phyloP scores from a whole-genome alignment of 64 coral and sea anemone genomes.

The Montipora efflorescens region DNA sequence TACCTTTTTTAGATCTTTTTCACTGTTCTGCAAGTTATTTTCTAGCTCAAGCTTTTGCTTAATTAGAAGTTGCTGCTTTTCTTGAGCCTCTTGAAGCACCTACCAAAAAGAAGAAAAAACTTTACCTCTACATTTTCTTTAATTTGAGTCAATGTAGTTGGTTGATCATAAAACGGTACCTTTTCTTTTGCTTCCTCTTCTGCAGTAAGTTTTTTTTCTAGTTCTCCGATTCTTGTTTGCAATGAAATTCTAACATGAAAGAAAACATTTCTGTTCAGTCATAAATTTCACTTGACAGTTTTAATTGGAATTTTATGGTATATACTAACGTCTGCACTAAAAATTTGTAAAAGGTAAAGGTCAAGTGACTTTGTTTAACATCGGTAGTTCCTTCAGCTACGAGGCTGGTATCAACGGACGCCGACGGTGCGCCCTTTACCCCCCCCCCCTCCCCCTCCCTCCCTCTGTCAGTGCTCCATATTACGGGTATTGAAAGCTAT shows the following conservation, averaged over 20 bases:
- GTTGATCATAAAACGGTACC: slow-evolving; percentile 5
- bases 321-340: too few relatives aligned
- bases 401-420: too few relatives aligned
- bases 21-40: slow-evolving; percentile 68
- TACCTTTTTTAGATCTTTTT: slow-evolving; percentile 85
- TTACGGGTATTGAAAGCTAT: too few relatives aligned
- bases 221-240: slow-evolving; percentile 65
- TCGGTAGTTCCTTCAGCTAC: too few relatives aligned
- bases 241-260: slow-evolving; percentile 23
- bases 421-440: too few relatives aligned
- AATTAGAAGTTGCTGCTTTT: slow-evolving; percentile 89
- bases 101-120: neutral
- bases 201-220: slow-evolving; percentile 48
- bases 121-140: too few relatives aligned
- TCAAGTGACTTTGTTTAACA: too few relatives aligned
- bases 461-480: too few relatives aligned
- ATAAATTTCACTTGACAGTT: too few relatives aligned
- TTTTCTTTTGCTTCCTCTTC: slow-evolving; percentile 64
- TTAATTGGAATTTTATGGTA: neutral
- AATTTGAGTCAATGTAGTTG: too few relatives aligned
- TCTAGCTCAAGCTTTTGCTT: slow-evolving; percentile 87
- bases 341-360: too few relatives aligned
- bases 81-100: slow-evolving; percentile 81
- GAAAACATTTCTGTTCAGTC: neutral
- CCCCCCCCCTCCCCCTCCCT: too few relatives aligned